Evolutionary conservation across 1,140 invertebrate genomes (phyloP).

Genomic region (Eriosoma lanigerum): DNA sequence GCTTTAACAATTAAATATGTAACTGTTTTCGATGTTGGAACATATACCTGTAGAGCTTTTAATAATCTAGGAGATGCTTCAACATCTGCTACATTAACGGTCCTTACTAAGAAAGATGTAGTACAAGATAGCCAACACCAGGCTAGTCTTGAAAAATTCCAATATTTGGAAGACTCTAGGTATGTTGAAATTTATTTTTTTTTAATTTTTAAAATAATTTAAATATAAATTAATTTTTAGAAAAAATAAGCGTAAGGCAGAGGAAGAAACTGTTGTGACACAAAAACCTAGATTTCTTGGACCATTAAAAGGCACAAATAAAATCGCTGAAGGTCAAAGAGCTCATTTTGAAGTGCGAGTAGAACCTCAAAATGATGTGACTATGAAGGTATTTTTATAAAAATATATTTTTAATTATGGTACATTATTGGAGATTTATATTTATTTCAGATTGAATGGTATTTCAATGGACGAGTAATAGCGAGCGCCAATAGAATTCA

Average conservation of each 20-base stretch:
- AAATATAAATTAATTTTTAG: conserved; percentile 53
- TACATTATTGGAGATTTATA: not conserved
- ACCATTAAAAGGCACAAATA: conserved; percentile 84
- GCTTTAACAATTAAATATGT: conserved; percentile 94
- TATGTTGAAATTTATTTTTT: conserved; percentile 53
- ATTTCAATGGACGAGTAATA: conserved; percentile 83
- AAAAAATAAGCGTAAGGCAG: conserved; percentile 59
- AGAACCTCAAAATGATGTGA: conserved; percentile 88
- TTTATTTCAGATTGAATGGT: conserved; percentile 74
- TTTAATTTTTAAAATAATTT: not conserved
- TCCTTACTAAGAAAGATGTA: conserved; percentile 82
- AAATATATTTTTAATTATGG: not conserved
- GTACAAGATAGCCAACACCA: conserved; percentile 82
- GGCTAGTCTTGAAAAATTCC: conserved; percentile 83
- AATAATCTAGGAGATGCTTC: conserved; percentile 85
- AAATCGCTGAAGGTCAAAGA: conserved; percentile 92
- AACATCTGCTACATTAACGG: conserved; percentile 84
- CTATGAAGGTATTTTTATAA: conserved; percentile 65
- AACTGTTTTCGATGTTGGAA: conserved; percentile 85
- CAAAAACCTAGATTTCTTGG: conserved; percentile 83
- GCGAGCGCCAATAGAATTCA: conserved; percentile 83
- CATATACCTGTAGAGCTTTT: conserved; percentile 85
- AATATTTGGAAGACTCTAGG: conserved; percentile 81
- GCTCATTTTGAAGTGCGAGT: conserved; percentile 95
- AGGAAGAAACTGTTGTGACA: conserved; percentile 74